Base-by-base conservation (phyloP, 2,888 invertebrate species). In the Drosophila infuscata region DNA sequence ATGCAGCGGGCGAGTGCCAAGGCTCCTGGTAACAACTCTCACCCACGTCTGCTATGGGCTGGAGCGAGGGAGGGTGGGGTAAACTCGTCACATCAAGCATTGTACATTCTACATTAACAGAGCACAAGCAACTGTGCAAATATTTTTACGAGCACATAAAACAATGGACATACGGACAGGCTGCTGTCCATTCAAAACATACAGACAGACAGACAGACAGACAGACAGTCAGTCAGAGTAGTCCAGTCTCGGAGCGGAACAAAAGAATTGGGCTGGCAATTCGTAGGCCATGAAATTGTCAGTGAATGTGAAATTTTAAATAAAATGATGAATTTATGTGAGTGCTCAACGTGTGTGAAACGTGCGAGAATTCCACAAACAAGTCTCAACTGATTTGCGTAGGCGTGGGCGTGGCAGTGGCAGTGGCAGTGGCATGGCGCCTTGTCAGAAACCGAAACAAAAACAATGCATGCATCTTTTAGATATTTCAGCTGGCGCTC, bases 261-360 rank as follows among this genome's bases (percentile, higher is more conserved):
- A 80, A 71, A 81, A 75, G 68, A 64, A 71, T 63, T 73, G 59
- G 70, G 70, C 72, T 69, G 73, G 59, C 71, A 76, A 70, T 71
- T 81, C 76, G 83, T 83, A 76, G 84, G 78, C 85, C 61, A 81
- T 88, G 75, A 82, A 82, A 87, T 88, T 88, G 88, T 88, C 87
- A 87, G 68, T 74, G 76, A 82, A 88, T 88, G 87, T 88, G 88
- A 85, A 88, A 87, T 82, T 83, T 88, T 64, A 81, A 82, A 88
- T 88, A 88, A 88, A 88, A 88, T 88, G 85, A 88, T 83, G 76
- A 87, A 88, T 88, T 88, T 88, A 88, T 88, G 76, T 75, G 71
- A 62, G 64, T 61, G 67, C 58, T 68, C 78, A 65, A 20, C 76
- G 57, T 62, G 52, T 74, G 74, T 60, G 54, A 76, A 79, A 88